Evolutionary conservation across 2,888 invertebrate species (phyloP).

Genomic region (Nebria salina): DNA sequence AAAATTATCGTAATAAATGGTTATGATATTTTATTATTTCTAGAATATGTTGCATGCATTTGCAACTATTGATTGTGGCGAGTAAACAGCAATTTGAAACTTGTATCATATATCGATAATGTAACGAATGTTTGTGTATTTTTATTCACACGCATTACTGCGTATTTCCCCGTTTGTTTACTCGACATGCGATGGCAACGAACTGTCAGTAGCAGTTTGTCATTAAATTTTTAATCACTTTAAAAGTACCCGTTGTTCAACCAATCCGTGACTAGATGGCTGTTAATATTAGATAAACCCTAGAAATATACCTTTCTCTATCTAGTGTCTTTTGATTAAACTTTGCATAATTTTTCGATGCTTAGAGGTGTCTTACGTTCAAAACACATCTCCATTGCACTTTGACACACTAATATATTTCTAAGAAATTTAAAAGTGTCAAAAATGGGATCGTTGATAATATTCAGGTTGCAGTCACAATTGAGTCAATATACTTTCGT

Average conservation of each 20-base stretch:
- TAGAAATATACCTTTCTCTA: constrained; percentile 16
- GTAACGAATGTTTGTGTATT: not conserved
- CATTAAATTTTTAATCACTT: not conserved
- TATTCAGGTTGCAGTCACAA: too few species aligned
- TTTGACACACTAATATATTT: not conserved
- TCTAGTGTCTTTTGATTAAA: constrained; percentile 25
- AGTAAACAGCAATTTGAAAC: not conserved
- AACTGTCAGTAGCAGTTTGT: constrained; percentile 10
- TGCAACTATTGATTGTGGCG: too few species aligned
- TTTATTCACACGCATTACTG: not conserved
- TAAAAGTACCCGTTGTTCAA: constrained; percentile 22
- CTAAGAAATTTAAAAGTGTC: too few species aligned
- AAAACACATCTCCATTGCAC: not conserved
- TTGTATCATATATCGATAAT: not conserved
- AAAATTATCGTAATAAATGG: not conserved
- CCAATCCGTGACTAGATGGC: constrained; percentile 17
- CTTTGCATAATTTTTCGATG: not conserved
- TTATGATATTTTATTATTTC: not conserved
- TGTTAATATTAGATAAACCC: constrained; percentile 34
- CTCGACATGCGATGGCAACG: not conserved
- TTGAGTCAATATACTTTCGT: too few species aligned
- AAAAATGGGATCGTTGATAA: too few species aligned
- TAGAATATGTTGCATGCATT: not conserved
- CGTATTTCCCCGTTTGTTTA: not conserved
- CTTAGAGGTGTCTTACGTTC: not conserved